These are phyloP conservation scores for Halesus radiatus DNA, from an alignment of 1,140 invertebrate genomes.

Conservation along the genomic window DNA sequence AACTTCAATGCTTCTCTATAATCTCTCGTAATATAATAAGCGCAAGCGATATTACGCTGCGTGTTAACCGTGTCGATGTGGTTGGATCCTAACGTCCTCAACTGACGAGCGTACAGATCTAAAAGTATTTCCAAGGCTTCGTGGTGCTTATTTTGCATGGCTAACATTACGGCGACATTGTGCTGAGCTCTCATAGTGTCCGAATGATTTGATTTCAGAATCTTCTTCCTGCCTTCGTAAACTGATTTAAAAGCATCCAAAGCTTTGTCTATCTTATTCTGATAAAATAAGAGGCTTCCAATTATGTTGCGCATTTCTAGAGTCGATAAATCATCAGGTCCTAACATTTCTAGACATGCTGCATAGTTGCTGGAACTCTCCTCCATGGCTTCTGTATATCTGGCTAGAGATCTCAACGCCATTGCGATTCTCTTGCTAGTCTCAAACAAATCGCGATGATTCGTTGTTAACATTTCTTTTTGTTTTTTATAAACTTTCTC, in stretches of 20 bases:
- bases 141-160: background rate
- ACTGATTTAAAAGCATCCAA: background rate
- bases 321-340: background rate
- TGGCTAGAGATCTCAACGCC: background rate
- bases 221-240: background rate
- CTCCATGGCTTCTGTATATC: background rate
- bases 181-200: slow-evolving; percentile 7
- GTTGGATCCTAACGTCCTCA: background rate
- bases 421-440: background rate
- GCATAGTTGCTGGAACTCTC: background rate
- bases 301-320: background rate
- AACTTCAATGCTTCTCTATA: background rate
- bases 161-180: background rate
- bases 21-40: background rate
- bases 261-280: background rate
- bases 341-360: background rate
- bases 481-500: background rate
- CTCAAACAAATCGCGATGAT: background rate
- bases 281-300: background rate
- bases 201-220: background rate
- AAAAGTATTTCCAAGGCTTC: slow-evolving; percentile 10
- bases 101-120: background rate
- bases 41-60: background rate
- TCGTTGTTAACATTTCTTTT: background rate
- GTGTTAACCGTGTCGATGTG: slow-evolving; percentile 21